Base-by-base conservation (phyloP, 1,140 invertebrate species). In the Bombus turneri region DNA sequence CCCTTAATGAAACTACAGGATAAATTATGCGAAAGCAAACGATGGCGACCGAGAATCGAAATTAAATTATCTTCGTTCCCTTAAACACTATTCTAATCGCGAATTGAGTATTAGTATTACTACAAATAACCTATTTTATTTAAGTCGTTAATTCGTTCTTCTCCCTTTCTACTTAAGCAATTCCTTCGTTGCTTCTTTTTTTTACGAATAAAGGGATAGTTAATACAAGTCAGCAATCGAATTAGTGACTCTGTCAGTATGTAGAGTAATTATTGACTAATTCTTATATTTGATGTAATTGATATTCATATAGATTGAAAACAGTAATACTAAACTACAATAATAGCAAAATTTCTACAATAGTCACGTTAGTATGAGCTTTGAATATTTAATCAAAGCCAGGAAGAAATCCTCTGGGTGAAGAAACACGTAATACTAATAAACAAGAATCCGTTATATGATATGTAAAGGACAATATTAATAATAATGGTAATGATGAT, bases 1-100 rank as follows among this genome's bases (percentile, higher is more conserved):
- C 18, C 10, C 9, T 53, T 43, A 28, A 74, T 31, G 39, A 74
- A 64, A 81, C 43, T 4, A 25, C n/a, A 12, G 39, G 31, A 73
- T 57, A 59, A 81, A 81, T 72, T 81, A 81, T 57, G 25, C 39
- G 12, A 47, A 15, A 53, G 64, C 78, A 80, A 69, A 69, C n/a
- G n/a, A 1, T 59, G 37, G n/a, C 34, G n/a, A 25, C 22, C 34
- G 13, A 41, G 41, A 10, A 68, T 43, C 6, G 62, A 68, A 47
- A 68, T 79, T 31, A n/a, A 68, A 66, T 47, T 53, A 78, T 15
- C 28, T 31, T 59, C 10, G 41, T 62, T 41, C 28, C 41, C 4
- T 59, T n/a, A 28, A n/a, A 25, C 59, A 4, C 43, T 5, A 4
- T 57, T 37, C 47, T 47, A 73, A 47, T 73, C 28, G 22, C 4